These are phyloP conservation scores for Diadema setosum DNA, from an alignment of 35 echinoderm and acorn worm species.

Conservation along the genomic window DNA sequence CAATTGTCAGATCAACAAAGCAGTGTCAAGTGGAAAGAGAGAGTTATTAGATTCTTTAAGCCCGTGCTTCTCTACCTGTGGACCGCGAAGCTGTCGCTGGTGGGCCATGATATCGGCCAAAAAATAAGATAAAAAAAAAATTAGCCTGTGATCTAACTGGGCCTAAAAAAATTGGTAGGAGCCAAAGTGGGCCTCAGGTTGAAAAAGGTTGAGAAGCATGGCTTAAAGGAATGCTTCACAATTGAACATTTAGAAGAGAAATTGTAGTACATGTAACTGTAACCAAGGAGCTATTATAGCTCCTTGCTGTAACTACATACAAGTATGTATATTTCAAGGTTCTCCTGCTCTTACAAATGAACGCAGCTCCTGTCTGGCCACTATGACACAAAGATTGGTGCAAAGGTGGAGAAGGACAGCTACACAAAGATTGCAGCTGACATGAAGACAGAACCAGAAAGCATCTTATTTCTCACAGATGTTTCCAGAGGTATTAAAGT, in stretches of 20 bases:
- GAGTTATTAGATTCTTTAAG: too few species aligned
- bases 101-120: too few species aligned
- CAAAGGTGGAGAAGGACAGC: slow-evolving; percentile 69
- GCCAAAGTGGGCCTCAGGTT: too few species aligned
- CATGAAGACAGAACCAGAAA: slow-evolving; percentile 16
- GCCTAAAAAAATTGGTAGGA: too few species aligned
- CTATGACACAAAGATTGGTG: slow-evolving; percentile 79
- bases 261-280: background rate
- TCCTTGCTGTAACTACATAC: background rate
- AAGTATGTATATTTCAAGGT: background rate
- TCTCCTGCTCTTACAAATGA: background rate
- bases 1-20: too few species aligned
- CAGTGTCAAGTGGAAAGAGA: too few species aligned
- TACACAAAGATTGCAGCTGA: slow-evolving; percentile 58
- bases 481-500: slow-evolving; percentile 24
- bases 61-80: too few species aligned
- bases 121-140: too few species aligned
- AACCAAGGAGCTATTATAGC: background rate
- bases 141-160: too few species aligned
- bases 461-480: slow-evolving; percentile 70
- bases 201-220: too few species aligned
- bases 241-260: background rate
- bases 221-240: too few species aligned
- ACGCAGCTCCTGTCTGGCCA: slow-evolving; percentile 63
- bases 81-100: too few species aligned